These are phyloP conservation scores for Bradynema listronoti DNA, from an alignment of 1,140 invertebrate genomes.

Conservation along the genomic window DNA sequence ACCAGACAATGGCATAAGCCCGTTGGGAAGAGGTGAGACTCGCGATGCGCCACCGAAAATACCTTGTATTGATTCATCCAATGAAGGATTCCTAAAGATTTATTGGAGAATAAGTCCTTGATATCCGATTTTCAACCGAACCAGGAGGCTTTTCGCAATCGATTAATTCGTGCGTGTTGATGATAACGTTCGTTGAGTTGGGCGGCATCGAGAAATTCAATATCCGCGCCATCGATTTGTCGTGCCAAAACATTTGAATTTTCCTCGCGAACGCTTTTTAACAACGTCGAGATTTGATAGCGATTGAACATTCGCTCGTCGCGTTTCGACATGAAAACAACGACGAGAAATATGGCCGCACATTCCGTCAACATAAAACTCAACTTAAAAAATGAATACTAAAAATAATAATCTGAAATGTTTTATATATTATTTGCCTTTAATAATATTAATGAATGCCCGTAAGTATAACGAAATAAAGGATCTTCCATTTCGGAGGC, in stretches of 20 bases:
- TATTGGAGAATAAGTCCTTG: too few relatives aligned
- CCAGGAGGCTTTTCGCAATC: constrained; percentile 27
- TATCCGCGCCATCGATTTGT: neutral
- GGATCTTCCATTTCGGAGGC: constrained; percentile 56
- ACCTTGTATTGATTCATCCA: too few relatives aligned
- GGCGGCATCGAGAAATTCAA: constrained; percentile 4
- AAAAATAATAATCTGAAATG: neutral
- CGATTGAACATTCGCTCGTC: constrained; percentile 43
- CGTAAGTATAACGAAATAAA: constrained; percentile 54
- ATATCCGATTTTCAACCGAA: constrained; percentile 11
- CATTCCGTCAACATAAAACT: constrained; percentile 44
- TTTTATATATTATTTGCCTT: constrained; percentile 28
- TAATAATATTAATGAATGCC: constrained; percentile 51
- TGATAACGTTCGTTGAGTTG: constrained; percentile 23
- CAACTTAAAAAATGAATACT: constrained; percentile 26
- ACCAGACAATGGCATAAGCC: too few relatives aligned
- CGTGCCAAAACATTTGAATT: neutral
- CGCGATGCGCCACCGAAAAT: too few relatives aligned
- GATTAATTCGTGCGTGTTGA: constrained; percentile 29
- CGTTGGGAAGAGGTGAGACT: too few relatives aligned
- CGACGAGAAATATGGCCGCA: constrained; percentile 32
- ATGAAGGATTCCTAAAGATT: too few relatives aligned
- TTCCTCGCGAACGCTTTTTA: constrained; percentile 14
- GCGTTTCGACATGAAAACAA: constrained; percentile 48
- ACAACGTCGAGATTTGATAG: constrained; percentile 29